Evolutionary conservation across 2,888 invertebrate genomes (phyloP).

Genomic region (Agriopis marginaria): DNA sequence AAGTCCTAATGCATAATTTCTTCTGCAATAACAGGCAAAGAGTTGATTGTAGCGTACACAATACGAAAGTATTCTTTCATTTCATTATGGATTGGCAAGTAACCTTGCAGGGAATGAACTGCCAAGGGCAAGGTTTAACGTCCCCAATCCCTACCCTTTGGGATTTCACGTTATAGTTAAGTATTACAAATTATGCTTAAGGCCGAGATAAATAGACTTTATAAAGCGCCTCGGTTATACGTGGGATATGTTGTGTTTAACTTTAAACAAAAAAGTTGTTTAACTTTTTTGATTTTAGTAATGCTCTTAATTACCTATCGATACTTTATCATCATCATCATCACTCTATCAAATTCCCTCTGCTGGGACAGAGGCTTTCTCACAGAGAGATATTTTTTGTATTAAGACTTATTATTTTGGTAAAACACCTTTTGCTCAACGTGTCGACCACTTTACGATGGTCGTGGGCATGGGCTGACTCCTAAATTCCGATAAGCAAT

Average conservation of each 20-base stretch:
- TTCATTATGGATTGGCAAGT: slow-evolving; percentile 13
- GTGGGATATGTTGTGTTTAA: not conserved
- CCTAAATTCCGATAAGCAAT: too few relatives aligned
- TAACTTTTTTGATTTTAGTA: not conserved
- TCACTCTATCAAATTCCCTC: too few relatives aligned
- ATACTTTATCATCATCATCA: too few relatives aligned
- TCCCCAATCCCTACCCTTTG: slow-evolving; percentile 30
- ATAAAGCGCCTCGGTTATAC: slow-evolving; percentile 4
- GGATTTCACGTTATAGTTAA: slow-evolving; percentile 10
- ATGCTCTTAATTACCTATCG: too few relatives aligned
- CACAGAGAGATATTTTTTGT: too few relatives aligned
- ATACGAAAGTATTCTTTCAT: slow-evolving; percentile 14
- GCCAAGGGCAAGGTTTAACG: slow-evolving; percentile 41
- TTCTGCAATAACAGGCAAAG: slow-evolving; percentile 5
- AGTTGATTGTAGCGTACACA: slow-evolving; percentile 16
- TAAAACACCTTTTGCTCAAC: too few relatives aligned
- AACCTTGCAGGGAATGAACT: slow-evolving; percentile 38
- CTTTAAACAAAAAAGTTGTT: not conserved
- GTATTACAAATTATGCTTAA: slow-evolving; percentile 18
- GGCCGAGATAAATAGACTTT: slow-evolving; percentile 15
- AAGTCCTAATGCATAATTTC: not conserved
- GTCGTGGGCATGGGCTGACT: too few relatives aligned
- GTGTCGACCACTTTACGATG: too few relatives aligned
- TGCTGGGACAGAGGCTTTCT: too few relatives aligned
- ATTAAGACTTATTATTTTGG: too few relatives aligned